These are phyloP conservation scores for Odobenus rosmarus DNA, from an alignment of 2,113 vertebrate species.

Conservation along the genomic window DNA sequence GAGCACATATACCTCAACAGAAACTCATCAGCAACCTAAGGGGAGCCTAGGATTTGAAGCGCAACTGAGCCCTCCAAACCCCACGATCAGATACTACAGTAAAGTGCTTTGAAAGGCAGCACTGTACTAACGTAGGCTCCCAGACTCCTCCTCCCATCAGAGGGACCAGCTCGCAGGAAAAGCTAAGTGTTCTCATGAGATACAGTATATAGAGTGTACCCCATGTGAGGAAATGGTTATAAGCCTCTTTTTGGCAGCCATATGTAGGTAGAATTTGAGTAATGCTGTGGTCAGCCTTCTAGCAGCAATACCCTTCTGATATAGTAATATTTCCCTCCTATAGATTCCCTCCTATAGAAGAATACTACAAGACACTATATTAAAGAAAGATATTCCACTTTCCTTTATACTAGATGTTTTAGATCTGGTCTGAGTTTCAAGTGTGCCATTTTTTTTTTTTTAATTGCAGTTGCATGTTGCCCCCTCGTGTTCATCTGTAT, in stretches of 20 bases:
- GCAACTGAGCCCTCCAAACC: background rate
- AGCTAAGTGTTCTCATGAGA: background rate
- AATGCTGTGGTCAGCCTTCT: background rate
- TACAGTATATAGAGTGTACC: no score
- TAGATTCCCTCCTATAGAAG: background rate
- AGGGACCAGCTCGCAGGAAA: no score
- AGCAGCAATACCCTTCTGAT: background rate
- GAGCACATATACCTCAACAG: background rate
- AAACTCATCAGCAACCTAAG: background rate
- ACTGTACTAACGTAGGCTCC: background rate
- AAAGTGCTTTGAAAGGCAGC: background rate
- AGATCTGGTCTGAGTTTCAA: background rate
- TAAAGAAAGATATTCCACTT: background rate
- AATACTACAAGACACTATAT: background rate
- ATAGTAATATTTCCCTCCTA: background rate
- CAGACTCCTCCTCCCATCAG: background rate
- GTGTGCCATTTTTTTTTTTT: background rate
- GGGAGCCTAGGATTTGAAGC: background rate
- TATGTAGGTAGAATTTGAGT: background rate
- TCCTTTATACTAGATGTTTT: background rate
- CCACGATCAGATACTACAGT: background rate
- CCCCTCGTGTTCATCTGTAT: slow-evolving; percentile 33
- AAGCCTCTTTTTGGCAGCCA: background rate
- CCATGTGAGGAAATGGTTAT: background rate
- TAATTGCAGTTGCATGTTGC: background rate